Percentiles rank a stretch among this genome's conserved stretches.
Conservation (phyloP, 2,113 vertebrate species). For the Turnix velox region DNA sequence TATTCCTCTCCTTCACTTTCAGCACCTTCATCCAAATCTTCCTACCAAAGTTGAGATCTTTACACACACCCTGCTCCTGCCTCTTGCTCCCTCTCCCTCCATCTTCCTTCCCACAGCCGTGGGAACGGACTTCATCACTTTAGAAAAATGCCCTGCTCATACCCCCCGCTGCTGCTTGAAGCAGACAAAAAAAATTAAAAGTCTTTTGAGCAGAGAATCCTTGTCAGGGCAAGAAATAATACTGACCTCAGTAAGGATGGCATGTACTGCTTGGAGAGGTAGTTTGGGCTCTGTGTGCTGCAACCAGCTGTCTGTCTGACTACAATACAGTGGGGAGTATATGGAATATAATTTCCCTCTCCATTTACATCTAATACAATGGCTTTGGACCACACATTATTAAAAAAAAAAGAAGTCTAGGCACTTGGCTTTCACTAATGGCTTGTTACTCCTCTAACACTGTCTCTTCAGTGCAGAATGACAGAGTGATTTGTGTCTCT, state of each 20-base stretch:
- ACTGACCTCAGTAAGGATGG: conserved; percentile 48
- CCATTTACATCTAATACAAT: conserved; percentile 57
- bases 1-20: not conserved
- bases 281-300: conserved; percentile 24
- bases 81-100: not conserved
- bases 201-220: conserved; percentile 56
- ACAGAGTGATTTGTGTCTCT: conserved; percentile 33
- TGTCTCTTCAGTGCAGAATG: conserved; percentile 12
- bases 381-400: conserved; percentile 56
- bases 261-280: not conserved
- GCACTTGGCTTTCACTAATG: conserved; percentile 48
- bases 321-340: conserved; percentile 2
- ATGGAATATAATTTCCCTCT: conserved; percentile 58
- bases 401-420: not conserved
- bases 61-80: not conserved
- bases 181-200: conserved; percentile 59
- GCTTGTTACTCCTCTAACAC: conserved; percentile 10
- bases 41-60: not conserved
- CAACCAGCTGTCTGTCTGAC: conserved; percentile 1
- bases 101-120: conserved; percentile 40
- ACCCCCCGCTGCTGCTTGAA: conserved; percentile 49
- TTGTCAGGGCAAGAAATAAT: conserved; percentile 57
- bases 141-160: conserved; percentile 61
- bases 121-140: conserved; percentile 61
- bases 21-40: not conserved